These are phyloP conservation scores for Drosophila baimaii DNA, from an alignment of 1,140 invertebrate species.

Conservation along the genomic window DNA sequence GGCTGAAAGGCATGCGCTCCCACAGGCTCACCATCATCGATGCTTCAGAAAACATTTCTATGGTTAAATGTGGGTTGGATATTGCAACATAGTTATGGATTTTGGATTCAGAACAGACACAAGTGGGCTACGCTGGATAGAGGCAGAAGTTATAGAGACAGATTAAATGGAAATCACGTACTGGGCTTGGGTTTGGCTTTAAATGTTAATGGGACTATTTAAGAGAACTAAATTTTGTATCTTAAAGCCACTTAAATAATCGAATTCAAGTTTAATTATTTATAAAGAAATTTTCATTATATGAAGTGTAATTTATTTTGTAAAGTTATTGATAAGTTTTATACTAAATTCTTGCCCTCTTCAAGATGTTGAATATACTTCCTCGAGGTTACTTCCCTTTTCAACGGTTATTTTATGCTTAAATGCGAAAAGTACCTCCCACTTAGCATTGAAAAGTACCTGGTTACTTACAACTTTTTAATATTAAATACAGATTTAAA, in stretches of 20 bases:
- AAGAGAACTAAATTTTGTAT: neutral
- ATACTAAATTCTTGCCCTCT: too few species aligned
- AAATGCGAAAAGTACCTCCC: neutral
- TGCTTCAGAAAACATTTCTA: constrained; percentile 1
- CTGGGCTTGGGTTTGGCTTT: too few species aligned
- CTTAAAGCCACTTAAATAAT: neutral
- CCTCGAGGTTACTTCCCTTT: too few species aligned
- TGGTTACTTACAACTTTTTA: neutral
- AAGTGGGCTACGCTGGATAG: neutral
- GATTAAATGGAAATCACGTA: constrained; percentile 23
- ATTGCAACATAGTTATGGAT: constrained; percentile 10
- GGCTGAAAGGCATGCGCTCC: neutral
- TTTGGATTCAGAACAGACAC: constrained; percentile 11
- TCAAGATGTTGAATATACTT: too few species aligned
- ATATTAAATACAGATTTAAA: neutral
- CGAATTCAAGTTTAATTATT: neutral
- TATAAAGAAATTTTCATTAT: too few species aligned
- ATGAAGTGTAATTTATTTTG: neutral
- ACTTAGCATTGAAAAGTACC: neutral
- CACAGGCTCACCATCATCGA: constrained; percentile 13
- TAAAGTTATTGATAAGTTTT: neutral
- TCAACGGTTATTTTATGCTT: too few species aligned
- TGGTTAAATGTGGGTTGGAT: constrained; percentile 3
- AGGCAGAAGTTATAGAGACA: neutral
- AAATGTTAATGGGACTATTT: neutral